Base-by-base conservation (phyloP, 2,113 vertebrate genomes). In the Mionectes macconnelli region DNA sequence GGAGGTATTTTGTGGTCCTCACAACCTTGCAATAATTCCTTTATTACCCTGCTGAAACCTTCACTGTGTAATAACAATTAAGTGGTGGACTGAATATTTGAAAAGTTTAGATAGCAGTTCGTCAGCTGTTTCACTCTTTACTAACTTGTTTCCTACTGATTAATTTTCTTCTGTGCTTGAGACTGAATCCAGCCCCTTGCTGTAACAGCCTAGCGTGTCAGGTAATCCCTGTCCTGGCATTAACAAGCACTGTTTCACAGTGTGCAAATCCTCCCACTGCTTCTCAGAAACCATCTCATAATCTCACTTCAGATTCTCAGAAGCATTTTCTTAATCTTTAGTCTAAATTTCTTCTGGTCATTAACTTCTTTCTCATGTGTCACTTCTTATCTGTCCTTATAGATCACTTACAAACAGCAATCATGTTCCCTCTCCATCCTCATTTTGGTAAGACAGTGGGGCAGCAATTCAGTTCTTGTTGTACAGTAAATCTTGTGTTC, bases 141-240 rank as follows among this genome's bases (percentile, higher is more conserved):
- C 12, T 60, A 42, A 55, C 6, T 73, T 81, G 3, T 78, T 69
- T 82, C 42, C 28, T 47, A 23, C 24, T 47, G 25, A 49, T 33
- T 63, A 78, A 39, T 30, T 55, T 47, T 42, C 25, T 89, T 39
- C n/a, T 30, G 21, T 79, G 63, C n/a, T 75, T 45, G 64, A 45
- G 52, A 84, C n/a, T n/a, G 16, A 93, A 81, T 49, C 50, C 27
- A 78, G 55, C 27, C 35, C 31, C 35, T 62, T 84, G 31, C 37
- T 84, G 0, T 39, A 81, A 56, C 1, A 44, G 37, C 24, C 27
- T 40, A 44, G 22, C 2, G 0, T 3, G 24, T 31, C 37, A 15
- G 5, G 20, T 70, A 66, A 84, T 31, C 56, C 28, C 60, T n/a
- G 24, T 30, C 31, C 35, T 5, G 39, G n/a, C 50, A 59, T 66